A percentile compares a stretch with the other conserved stretches of the same genome.
These are phyloP conservation scores for Sinocyclocheilus rhinocerous DNA, from an alignment of 2,113 vertebrate species.

Conservation along the genomic window DNA sequence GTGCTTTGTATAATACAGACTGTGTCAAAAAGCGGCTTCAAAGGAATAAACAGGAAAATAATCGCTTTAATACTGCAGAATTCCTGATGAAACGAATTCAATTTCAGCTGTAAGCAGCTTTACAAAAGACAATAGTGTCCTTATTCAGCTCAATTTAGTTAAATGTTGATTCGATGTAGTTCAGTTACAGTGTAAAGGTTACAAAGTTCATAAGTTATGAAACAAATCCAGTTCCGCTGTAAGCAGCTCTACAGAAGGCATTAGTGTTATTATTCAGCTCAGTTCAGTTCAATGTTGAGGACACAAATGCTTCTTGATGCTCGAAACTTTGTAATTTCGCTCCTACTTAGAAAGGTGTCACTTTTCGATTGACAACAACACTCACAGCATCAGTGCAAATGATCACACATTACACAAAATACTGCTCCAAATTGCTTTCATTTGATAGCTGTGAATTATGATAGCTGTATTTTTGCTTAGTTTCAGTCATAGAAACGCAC, in stretches of 20 bases:
- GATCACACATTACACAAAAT: not conserved
- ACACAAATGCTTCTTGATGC: no score
- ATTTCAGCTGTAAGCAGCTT: not conserved
- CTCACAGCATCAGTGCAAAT: not conserved
- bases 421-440: not conserved
- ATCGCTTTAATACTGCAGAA: not conserved
- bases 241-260: not conserved
- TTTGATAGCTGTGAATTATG: not conserved
- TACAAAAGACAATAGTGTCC: not conserved
- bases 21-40: not conserved
- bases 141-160: not conserved
- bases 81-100: not conserved
- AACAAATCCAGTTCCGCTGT: not conserved
- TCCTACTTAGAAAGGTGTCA: not conserved
- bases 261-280: not conserved
- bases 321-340: not conserved
- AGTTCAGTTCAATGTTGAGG: not conserved
- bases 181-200: no score
- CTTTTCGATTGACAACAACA: not conserved
- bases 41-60: not conserved
- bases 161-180: no score
- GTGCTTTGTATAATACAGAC: not conserved
- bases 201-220: no score
- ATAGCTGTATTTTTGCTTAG: not conserved
- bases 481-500: not conserved